These are phyloP conservation scores for Palythoa heliodiscus DNA, from an alignment of 92 coral and sea anemone genomes.

Conservation along the genomic window DNA sequence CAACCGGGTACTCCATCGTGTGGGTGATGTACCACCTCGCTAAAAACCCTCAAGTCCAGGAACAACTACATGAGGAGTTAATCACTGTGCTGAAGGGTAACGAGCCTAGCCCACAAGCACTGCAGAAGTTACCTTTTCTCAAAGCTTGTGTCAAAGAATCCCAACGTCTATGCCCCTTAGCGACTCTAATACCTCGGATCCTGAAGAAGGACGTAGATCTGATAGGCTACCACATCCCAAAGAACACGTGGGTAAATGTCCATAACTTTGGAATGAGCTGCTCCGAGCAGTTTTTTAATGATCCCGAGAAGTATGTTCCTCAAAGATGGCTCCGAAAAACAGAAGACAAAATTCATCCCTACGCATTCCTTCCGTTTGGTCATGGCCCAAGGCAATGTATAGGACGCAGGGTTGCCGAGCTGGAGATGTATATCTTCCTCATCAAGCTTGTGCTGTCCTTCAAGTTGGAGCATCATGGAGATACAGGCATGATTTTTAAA, in stretches of 20 bases:
- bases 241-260: slow-evolving; percentile 31
- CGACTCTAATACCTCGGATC: slow-evolving; percentile 27
- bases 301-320: slow-evolving; percentile 28
- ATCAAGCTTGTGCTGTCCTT: slow-evolving; percentile 32
- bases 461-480: slow-evolving; percentile 34
- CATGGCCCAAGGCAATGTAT: slow-evolving; percentile 66
- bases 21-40: slow-evolving; percentile 48
- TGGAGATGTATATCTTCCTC: slow-evolving; percentile 40
- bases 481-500: slow-evolving; percentile 32
- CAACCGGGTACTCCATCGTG: slow-evolving; percentile 28
- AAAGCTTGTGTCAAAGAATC: slow-evolving; percentile 45
- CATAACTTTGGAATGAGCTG: slow-evolving; percentile 26
- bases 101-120: slow-evolving; percentile 5
- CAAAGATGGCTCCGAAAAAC: slow-evolving; percentile 40
- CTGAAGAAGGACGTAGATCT: slow-evolving; percentile 26
- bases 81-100: background rate
- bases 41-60: slow-evolving; percentile 28
- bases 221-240: slow-evolving; percentile 32
- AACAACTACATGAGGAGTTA: slow-evolving; percentile 23
- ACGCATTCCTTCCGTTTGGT: slow-evolving; percentile 67
- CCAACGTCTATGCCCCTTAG: slow-evolving; percentile 41
- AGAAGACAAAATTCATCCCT: slow-evolving; percentile 37
- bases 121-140: slow-evolving; percentile 26
- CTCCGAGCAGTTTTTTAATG: slow-evolving; percentile 41
- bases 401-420: slow-evolving; percentile 51